phyloP scores from a whole-genome alignment of 2,113 vertebrate species.

The Sialia sialis region DNA sequence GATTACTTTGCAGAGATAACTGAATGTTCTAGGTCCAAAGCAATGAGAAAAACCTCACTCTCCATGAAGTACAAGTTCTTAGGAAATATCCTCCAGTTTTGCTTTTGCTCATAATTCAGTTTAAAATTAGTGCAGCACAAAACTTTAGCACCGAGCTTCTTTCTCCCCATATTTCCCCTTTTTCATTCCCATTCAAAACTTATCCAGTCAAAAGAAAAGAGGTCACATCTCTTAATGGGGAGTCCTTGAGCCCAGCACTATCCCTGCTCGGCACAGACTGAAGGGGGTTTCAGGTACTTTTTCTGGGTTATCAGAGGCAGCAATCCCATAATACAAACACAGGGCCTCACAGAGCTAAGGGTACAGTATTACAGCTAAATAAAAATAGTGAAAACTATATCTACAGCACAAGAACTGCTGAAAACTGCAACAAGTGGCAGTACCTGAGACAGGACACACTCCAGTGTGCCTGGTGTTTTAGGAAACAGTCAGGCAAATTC shows the following conservation, averaged over 20 bases:
- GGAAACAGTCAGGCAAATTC: neutral
- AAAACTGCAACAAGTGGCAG: neutral
- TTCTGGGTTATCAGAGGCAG: neutral
- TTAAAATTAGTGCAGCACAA: neutral
- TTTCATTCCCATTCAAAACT: neutral
- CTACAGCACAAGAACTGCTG: accelerated
- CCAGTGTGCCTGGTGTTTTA: neutral
- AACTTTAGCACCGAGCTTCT: neutral
- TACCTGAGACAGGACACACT: neutral
- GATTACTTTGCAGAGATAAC: neutral
- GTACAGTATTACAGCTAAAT: neutral
- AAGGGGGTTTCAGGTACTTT: neutral
- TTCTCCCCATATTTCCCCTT: neutral
- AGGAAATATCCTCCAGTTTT: neutral
- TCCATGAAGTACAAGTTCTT: neutral
- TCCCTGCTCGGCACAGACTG: neutral
- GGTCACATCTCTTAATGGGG: accelerated
- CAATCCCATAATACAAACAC: neutral
- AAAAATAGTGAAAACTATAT: neutral
- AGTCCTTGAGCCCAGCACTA: neutral
- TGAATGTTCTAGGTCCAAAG: neutral
- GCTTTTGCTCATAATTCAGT: neutral
- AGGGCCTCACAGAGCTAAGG: neutral
- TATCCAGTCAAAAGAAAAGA: neutral
- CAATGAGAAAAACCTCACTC: neutral